Conservation (phyloP, 2,888 invertebrate species). For the Poecilus cupreus region DNA sequence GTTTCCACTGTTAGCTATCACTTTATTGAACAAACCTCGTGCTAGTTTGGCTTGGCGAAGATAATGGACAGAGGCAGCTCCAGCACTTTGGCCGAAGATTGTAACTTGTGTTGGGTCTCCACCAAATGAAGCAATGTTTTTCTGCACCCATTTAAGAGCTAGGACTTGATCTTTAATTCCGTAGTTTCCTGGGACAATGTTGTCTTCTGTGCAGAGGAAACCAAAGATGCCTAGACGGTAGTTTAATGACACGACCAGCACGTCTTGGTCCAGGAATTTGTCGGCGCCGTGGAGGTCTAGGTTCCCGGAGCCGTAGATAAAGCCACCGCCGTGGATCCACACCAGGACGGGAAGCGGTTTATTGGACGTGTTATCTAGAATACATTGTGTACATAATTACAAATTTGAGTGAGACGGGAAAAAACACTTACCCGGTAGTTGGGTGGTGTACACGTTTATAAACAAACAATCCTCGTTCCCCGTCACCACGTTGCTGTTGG, state of each 20-base stretch:
- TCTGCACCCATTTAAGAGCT: conserved; percentile 32
- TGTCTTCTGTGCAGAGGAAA: conserved; percentile 20
- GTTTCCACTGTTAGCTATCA: neutral
- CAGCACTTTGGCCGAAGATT: conserved; percentile 39
- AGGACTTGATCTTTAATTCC: conserved; percentile 46
- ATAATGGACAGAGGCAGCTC: conserved; percentile 17
- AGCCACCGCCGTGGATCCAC: conserved; percentile 14
- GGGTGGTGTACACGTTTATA: too few species aligned
- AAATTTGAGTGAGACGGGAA: too few species aligned
- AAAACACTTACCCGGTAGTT: too few species aligned
- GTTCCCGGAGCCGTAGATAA: neutral
- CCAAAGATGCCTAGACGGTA: conserved; percentile 21
- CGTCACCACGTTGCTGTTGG: too few species aligned
- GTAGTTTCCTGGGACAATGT: conserved; percentile 19
- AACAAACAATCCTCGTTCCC: too few species aligned
- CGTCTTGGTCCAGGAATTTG: neutral
- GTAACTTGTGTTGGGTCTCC: conserved; percentile 44
- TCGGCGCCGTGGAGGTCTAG: conserved; percentile 4
- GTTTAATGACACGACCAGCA: neutral
- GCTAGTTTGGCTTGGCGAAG: neutral
- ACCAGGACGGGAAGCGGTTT: neutral
- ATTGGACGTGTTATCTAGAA: neutral
- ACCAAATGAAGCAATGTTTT: conserved; percentile 34
- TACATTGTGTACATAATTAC: too few species aligned
- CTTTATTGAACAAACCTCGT: neutral